Evolutionary conservation across 2,113 vertebrate genomes (phyloP), one percentile per base, ranked within the genome.

Genomic region (Pseudorhombus dupliciocellatus): DNA sequence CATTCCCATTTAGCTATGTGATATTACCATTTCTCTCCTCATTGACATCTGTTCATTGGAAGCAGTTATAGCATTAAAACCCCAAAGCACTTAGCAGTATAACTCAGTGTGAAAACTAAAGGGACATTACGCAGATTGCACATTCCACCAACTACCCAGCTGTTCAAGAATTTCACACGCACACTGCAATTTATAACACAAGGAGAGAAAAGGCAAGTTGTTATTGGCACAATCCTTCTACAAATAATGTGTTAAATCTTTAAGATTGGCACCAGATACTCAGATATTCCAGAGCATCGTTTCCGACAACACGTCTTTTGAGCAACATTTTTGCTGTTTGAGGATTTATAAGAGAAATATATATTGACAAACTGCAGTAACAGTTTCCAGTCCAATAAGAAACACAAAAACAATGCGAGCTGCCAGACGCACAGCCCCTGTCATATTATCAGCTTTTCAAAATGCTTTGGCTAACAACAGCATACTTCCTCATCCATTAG

Each of bases 71-170:
- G 69, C 14, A 48, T 46, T 55, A 21, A 31, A 67, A 74, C 40
- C 63, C 50, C 58, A 75, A 62, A 76, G 54, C 67, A 84, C 62
- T 75, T 59, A 28, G 51, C 44, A 46, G 72, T 48, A 68, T 28
- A 65, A 70, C 67, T 66, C 66, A 62, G 64, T 20, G 8, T 66
- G 66, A 61, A 65, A 59, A 77, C 70, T 70, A 66, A 81, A 80
- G 72, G 60, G 53, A 77, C 73, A 66, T 77, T 80, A 77, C 63
- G 63, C 16, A 53, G 54, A 73, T 22, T 53, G 12, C 30, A 46
- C 0, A 25, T 63, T 85, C 78, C 74, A 80, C 84, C 34, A 85
- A 80, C 31, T 86, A 80, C 74, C 77, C 66, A 71, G 76, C 75
- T 80, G 66, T 75, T 64, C 34, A 61, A 77, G 62, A 66, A 53